Base-by-base conservation (phyloP, 1,140 invertebrate species). In the Chironomus striatipennis region DNA sequence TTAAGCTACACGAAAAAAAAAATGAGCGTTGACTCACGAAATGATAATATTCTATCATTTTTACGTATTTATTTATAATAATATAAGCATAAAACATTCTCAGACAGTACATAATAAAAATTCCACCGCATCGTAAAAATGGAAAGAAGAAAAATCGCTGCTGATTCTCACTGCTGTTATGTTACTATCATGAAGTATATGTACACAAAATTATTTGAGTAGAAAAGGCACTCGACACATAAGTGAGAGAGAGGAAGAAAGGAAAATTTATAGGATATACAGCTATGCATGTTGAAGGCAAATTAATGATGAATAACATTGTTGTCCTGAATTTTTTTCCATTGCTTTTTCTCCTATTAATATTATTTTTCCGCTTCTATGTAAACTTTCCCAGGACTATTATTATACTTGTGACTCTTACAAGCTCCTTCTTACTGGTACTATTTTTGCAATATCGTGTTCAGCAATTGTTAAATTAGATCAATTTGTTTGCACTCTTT, bases 31-130 rank as follows among this genome's bases (percentile, higher is more conserved):
- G 24, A 34, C 24, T 34, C 24, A 34, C 24, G 24, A 34, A 34
- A 34, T 34, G 24, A 34, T 34, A 34, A 34, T 34, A 34, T 34
- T 34, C 24, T 34, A 34, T 34, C 24, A 34, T 34, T 34, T 34
- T 57, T 57, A n/a, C 15, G 43, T 47, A 47, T 57, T 57, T 47
- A 8, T 15, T 47, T 57, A 12, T 57, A 12, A 15, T 12, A n/a
- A 57, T 15, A 47, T 4, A 47, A 10, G 43, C 12, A 57, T n/a
- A 57, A 57, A 5, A 57, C 47, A 57, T 57, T 57, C 12, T n/a
- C 47, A 57, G 47, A 57, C 47, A 57, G 47, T n/a, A 57, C 12
- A 57, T 57, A 57, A 57, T 57, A 57, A 57, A 57, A 57, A 57
- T 57, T 57, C 47, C 47, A n/a, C n/a, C 47, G 47, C 47, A 57